A percentile compares a stretch with the other conserved stretches of the same genome.
Evolutionary conservation across 2,888 invertebrate species (phyloP).

Genomic region (Macrophya annulata): DNA sequence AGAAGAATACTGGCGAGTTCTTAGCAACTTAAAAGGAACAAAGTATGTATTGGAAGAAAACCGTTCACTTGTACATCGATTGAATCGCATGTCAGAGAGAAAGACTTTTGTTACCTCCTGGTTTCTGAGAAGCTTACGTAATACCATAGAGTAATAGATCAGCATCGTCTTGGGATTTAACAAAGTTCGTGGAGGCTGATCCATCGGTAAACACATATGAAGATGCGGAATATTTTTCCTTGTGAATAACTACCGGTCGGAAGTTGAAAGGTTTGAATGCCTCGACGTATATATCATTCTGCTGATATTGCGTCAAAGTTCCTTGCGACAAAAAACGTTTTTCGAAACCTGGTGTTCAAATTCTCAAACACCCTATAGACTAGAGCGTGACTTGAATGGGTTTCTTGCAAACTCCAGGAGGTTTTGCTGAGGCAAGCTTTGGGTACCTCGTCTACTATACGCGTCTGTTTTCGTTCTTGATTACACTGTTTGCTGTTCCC

Average conservation of each 20-base stretch:
- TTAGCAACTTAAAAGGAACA: slow-evolving; percentile 15
- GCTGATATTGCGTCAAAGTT: slow-evolving; percentile 28
- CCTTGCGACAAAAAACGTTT: slow-evolving; percentile 9
- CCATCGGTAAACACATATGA: background rate
- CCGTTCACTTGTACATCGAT: slow-evolving; percentile 17
- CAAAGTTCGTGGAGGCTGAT: slow-evolving; percentile 34
- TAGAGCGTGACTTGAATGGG: slow-evolving; percentile 56
- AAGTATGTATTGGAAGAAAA: slow-evolving; percentile 6
- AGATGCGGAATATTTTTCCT: slow-evolving; percentile 22
- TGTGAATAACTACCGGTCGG: background rate
- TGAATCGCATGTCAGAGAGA: slow-evolving; percentile 26
- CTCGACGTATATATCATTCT: background rate
- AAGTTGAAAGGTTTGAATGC: slow-evolving; percentile 22
- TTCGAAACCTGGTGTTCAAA: slow-evolving; percentile 25
- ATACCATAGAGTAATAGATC: slow-evolving; percentile 59
- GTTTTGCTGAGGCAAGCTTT: slow-evolving; percentile 62
- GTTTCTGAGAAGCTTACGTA: slow-evolving; percentile 55
- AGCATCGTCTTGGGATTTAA: slow-evolving; percentile 62
- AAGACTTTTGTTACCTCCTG: slow-evolving; percentile 58
- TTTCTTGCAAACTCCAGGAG: slow-evolving; percentile 63
- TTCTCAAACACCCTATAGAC: slow-evolving; percentile 37
- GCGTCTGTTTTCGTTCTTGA: slow-evolving; percentile 68
- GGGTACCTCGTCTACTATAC: slow-evolving; percentile 28
- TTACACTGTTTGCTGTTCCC: slow-evolving; percentile 67
- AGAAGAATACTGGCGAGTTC: slow-evolving; percentile 5